A percentile compares a stretch with the other conserved stretches of the same genome.
These are phyloP conservation scores for Seira musarum DNA, from an alignment of 2,888 invertebrate genomes.

Conservation along the genomic window DNA sequence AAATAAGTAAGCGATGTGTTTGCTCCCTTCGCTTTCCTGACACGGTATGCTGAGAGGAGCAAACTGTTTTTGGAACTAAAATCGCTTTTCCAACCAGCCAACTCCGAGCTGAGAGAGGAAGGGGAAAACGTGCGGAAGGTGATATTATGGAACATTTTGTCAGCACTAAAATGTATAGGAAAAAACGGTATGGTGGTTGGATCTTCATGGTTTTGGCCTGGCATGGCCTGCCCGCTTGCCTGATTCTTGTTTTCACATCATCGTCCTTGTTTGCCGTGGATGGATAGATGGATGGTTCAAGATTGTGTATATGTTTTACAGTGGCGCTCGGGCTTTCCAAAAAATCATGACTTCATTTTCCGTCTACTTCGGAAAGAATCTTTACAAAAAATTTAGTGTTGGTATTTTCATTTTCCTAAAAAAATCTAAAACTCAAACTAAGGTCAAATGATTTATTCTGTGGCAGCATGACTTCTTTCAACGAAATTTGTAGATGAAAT, in stretches of 20 bases:
- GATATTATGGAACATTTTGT: slow-evolving; percentile 13
- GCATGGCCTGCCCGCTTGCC: not conserved
- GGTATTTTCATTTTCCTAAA: too few species aligned
- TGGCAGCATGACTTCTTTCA: too few species aligned
- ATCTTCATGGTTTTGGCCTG: slow-evolving; percentile 9
- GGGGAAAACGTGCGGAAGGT: slow-evolving; percentile 18
- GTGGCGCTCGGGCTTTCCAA: too few species aligned
- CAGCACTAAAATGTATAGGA: slow-evolving; percentile 2
- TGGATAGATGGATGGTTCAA: slow-evolving; percentile 2
- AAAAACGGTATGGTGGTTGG: not conserved
- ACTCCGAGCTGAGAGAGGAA: slow-evolving; percentile 6
- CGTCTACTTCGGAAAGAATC: too few species aligned
- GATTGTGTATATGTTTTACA: too few species aligned
- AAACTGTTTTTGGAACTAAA: slow-evolving; percentile 13
- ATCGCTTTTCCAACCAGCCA: not conserved
- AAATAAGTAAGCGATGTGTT: slow-evolving; percentile 29
- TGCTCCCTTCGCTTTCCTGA: slow-evolving; percentile 42
- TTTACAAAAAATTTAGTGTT: too few species aligned
- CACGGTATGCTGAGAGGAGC: slow-evolving; percentile 38
- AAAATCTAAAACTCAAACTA: too few species aligned
- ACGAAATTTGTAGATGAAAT: too few species aligned
- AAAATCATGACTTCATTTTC: too few species aligned
- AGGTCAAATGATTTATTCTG: too few species aligned
- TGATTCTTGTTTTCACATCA: slow-evolving; percentile 6
- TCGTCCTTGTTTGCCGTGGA: slow-evolving; percentile 8